Conservation (phyloP, 1,140 invertebrate genomes). For the Heliothis virescens region DNA sequence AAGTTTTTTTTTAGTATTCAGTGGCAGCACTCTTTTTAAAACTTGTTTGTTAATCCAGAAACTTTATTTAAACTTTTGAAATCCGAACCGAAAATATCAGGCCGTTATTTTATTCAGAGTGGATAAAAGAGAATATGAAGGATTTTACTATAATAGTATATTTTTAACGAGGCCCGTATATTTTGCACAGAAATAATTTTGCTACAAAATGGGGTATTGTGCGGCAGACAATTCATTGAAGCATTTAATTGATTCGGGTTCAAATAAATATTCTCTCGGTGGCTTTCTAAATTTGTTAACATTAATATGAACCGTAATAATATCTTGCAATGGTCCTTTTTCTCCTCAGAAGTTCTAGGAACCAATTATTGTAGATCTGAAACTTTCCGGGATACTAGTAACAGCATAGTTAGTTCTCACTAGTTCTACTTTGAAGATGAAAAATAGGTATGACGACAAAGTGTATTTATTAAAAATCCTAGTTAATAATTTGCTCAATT, state of each 20-base stretch:
- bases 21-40: slow-evolving; percentile 8
- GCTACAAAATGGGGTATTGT: slow-evolving; percentile 23
- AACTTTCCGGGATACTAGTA: too few relatives aligned
- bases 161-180: slow-evolving; percentile 25
- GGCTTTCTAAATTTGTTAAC: slow-evolving; percentile 6
- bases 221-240: slow-evolving; percentile 34
- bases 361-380: neutral
- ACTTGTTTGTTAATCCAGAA: neutral
- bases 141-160: slow-evolving; percentile 12
- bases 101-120: neutral
- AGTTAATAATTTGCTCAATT: too few relatives aligned
- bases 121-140: neutral
- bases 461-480: too few relatives aligned
- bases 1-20: slow-evolving; percentile 16
- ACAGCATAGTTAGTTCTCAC: too few relatives aligned
- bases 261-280: slow-evolving; percentile 23
- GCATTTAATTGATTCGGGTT: slow-evolving; percentile 38
- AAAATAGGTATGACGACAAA: too few relatives aligned
- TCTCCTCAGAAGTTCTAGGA: neutral
- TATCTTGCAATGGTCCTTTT: neutral
- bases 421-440: too few relatives aligned
- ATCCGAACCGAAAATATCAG: slow-evolving; percentile 16
- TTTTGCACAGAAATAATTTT: slow-evolving; percentile 11
- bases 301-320: neutral
- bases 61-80: neutral